Evolutionary conservation across 2,797 vertebrate species (phyloP).

Genomic region (Notoglanidium macrostoma): DNA sequence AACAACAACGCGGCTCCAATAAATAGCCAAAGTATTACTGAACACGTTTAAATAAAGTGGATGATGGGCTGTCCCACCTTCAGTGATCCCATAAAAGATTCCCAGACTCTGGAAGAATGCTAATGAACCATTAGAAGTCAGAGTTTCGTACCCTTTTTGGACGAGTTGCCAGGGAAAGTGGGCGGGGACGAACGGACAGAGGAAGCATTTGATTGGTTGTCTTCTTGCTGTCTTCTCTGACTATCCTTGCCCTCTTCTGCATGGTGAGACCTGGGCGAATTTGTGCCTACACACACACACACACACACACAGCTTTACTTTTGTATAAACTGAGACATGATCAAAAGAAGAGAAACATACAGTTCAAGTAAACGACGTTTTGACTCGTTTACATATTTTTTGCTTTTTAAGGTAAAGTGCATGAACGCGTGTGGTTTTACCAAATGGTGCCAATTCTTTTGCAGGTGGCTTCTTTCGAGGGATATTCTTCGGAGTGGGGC

Average conservation of each 20-base stretch:
- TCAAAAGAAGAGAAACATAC: not conserved
- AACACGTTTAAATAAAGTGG: not conserved
- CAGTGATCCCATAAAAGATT: not conserved
- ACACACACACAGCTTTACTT: not conserved
- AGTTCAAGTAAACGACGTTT: not conserved
- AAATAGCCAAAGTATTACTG: not conserved
- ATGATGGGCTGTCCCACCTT: not conserved
- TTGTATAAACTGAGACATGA: not conserved
- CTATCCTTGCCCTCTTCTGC: conserved; percentile 84
- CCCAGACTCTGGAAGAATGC: not conserved
- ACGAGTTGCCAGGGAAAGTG: conserved; percentile 81
- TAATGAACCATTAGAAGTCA: not conserved
- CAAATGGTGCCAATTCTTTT: conserved; percentile 92
- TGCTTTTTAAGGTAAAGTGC: not conserved
- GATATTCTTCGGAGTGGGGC: conserved; percentile 84
- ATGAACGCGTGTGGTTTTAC: conserved; percentile 64
- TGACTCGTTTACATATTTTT: not conserved
- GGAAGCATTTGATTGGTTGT: conserved; percentile 78
- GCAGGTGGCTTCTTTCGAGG: conserved; percentile 91
- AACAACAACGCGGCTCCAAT: not conserved
- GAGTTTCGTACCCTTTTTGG: conserved; percentile 78
- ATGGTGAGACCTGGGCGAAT: conserved; percentile 84
- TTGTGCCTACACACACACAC: conserved; percentile 71
- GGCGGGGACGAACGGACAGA: conserved; percentile 81
- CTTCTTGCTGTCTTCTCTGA: conserved; percentile 78